Evolutionary conservation across 2,113 vertebrate species (phyloP), one percentile per base, ranked within the genome.

Genomic region (Percopsis transmontana): DNA sequence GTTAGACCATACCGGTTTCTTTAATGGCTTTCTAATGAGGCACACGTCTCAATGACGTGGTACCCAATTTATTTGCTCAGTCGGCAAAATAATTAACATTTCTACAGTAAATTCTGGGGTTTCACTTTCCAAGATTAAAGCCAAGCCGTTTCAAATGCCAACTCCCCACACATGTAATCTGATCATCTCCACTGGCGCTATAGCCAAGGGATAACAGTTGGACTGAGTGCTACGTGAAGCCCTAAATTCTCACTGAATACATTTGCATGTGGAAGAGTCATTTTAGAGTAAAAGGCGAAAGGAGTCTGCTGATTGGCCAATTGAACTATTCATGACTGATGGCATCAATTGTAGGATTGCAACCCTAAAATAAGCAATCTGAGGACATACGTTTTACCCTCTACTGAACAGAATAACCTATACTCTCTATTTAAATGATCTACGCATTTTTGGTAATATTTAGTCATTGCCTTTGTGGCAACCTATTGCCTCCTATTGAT

Each of bases 191-290:
- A 45, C 24, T 19, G 39, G 57, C 54, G 48, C 58, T 14, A 19
- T 54, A 54, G 54, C 33, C 58, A 19, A 45, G 58, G 20, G 40
- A 14, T 70, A 61, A 62, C 50, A 62, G 61, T 68, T 70, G 58
- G 39, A 23, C 58, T 53, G 21, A 68, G 11, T 16, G 33, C 66
- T 24, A 38, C 16, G 21, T 14, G 57, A 15, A 38, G 47, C 50
- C 19, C 9, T n/a, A 60, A 58, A 19, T 59, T 54, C 50, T 7
- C n/a, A 3, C 18, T 14, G 23, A 41, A 38, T 54, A 38, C 61
- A 72, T 65, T 72, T 72, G 61, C 69, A 72, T 72, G 58, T 72
- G 58, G 55, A 65, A 58, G 39, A 44, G 33, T 39, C 52, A 56
- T 27, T 70, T 70, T 51, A 51, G 55, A 58, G 50, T 38, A 45